Evolutionary conservation across 1,140 invertebrate species (phyloP).

Genomic region (Drosophila arawakana): DNA sequence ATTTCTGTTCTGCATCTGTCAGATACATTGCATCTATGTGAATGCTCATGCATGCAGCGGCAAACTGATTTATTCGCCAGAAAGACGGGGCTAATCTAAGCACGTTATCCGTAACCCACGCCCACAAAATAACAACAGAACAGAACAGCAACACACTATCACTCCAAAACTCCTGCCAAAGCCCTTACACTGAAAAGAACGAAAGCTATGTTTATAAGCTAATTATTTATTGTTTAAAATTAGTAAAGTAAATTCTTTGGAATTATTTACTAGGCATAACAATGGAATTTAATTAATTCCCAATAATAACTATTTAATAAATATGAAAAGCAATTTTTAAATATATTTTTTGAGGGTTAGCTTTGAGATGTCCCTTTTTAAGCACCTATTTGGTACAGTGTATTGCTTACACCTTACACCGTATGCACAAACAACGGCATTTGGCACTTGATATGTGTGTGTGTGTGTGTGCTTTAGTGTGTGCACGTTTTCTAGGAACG

Average conservation of each 20-base stretch:
- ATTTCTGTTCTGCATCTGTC: constrained; percentile 77
- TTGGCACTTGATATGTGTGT: constrained; percentile 39
- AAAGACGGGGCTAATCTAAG: constrained; percentile 65
- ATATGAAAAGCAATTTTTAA: too few species aligned
- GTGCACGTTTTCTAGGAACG: constrained; percentile 69
- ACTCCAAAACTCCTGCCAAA: background rate
- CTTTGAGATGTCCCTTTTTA: too few species aligned
- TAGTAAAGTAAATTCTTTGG: too few species aligned
- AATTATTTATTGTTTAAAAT: too few species aligned
- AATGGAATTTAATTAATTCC: too few species aligned
- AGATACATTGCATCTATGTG: constrained; percentile 56
- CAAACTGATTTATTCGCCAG: constrained; percentile 60
- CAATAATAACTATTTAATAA: too few species aligned
- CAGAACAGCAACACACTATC: background rate
- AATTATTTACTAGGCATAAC: too few species aligned
- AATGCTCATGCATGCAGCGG: constrained; percentile 36
- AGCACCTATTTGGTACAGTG: background rate
- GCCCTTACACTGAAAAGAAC: too few species aligned
- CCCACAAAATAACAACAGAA: constrained; percentile 40
- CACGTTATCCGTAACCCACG: constrained; percentile 73
- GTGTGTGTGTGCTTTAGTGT: constrained; percentile 27
- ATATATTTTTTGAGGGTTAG: too few species aligned
- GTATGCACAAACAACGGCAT: constrained; percentile 34
- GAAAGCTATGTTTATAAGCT: too few species aligned
- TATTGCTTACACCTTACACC: background rate